Evolutionary conservation across 2,113 vertebrate species (phyloP), one percentile per base, ranked within the genome.

Genomic region (Telmatochromis sp.): DNA sequence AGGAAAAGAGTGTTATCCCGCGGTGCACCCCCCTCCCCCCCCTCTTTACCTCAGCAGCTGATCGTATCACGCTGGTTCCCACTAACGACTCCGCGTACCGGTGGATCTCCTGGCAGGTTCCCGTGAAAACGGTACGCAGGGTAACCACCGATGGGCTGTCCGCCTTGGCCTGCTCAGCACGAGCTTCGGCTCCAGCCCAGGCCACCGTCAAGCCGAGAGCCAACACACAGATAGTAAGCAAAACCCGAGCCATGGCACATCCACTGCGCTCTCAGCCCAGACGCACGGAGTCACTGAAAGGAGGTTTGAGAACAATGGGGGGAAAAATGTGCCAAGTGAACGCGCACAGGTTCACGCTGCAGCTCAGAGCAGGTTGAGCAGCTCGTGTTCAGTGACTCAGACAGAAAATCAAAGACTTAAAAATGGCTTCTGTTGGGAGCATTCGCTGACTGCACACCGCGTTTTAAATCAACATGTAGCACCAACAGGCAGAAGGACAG

Each of bases 41-140:
- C 42, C 28, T 23, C 28, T 75, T 86, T 94, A 97, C 96, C 96
- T 96, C 96, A 75, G 75, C 73, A 9, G 88, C 50, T 17, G 96
- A 95, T 14, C 93, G 91, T 23, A 96, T 73, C 80, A 88, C 95
- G n/a, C 90, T 86, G 65, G 93, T 91, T 75, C 96, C 96, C 84
- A 97, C 47, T 71, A 95, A 53, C 0, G 94, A 95, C 89, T 96
- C 96, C 57, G 89, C 89, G 90, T 94, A 94, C 3, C 83, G 87
- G 80, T 95, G 95, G 86, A 94, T 11, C 55, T 93, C 92, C 79
- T 89, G 93, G 85, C 94, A 94, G 82, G 86, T 91, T 19, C 92
- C 94, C 4, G 58, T 17, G 84, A 96, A 42, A 73, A 95, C 14
- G 7, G 93, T 87, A 2, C 54, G 86, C 23, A 96, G 92, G 14